Evolutionary conservation across 2,888 invertebrate genomes (phyloP), one percentile per base, ranked within the genome.

Genomic region (Rhaphigaster nebulosa): DNA sequence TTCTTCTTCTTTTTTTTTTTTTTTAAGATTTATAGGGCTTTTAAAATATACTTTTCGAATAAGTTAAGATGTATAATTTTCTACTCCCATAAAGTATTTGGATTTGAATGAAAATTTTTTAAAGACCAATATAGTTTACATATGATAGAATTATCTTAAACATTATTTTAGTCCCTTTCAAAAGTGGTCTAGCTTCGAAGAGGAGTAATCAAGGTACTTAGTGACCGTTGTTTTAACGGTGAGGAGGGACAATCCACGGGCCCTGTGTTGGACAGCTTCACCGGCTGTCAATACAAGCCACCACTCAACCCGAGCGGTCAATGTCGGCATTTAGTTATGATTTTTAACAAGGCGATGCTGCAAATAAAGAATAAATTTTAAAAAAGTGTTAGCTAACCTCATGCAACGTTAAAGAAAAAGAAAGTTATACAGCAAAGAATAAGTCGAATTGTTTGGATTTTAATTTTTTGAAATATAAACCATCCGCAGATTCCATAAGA

Each of bases 281-380:
- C 20, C 41, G 29, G 84, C 45, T 84, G 84, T 84, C 84, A 84
- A 84, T 84, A 84, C 84, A 84, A 45, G 84, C 45, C 26, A 18
- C 84, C 84, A 45, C 84, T 84, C 84, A 45, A 84, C 13, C 8
- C 84, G 5, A 50, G 23, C 45, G 45, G n/a, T 84, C 84, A 84
- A 84, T 45, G 84, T 20, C 38, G 70, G 70, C 13, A 23, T 76
- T 76, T 76, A 76, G 70, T 76, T 1, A 76, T 38, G 34, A 76
- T 38, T 76, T 76, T 76, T 76, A 76, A 76, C 38, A 20, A 23
- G 38, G 34, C 18, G 20, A 38, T 76, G 20, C 29, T 38, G 38
- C 38, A 38, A 8, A 38, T 15, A 4, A 15, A 18, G 65, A 65
- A 10, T 65, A 13, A n/a, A 29, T 29, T 15, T n/a, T 15, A 52